Evolutionary conservation across 2,113 vertebrate species (phyloP).

Genomic region (Notothenia coriiceps): DNA sequence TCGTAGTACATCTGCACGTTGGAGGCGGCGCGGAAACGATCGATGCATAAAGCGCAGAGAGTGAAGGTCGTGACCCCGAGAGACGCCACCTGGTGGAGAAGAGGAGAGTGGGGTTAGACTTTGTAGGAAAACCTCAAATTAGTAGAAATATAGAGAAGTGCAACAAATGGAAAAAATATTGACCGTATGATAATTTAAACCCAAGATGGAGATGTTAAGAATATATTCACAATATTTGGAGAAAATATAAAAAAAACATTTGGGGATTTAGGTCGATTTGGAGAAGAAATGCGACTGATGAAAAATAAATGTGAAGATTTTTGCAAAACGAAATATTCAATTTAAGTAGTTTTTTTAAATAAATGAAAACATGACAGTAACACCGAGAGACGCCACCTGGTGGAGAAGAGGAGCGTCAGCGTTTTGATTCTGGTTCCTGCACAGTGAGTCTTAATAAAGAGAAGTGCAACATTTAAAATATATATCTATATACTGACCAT

Average conservation of each 20-base stretch:
- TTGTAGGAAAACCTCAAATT: background rate
- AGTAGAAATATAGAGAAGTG: background rate
- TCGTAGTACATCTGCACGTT: slow-evolving; percentile 98
- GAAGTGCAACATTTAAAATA: too few relatives aligned
- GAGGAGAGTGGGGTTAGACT: background rate
- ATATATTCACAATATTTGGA: background rate
- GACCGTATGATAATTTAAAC: background rate
- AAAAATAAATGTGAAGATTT: too few relatives aligned
- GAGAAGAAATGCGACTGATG: too few relatives aligned
- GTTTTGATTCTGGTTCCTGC: too few relatives aligned
- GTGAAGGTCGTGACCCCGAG: slow-evolving; percentile 97
- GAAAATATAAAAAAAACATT: background rate
- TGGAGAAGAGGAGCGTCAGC: too few relatives aligned
- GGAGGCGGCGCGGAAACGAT: slow-evolving; percentile 94
- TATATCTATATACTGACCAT: too few relatives aligned
- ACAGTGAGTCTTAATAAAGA: too few relatives aligned
- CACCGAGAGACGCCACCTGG: too few relatives aligned
- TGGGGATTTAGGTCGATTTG: too few relatives aligned
- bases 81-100: slow-evolving; percentile 89
- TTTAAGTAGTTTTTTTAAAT: too few relatives aligned
- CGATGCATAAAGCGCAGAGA: slow-evolving; percentile 95
- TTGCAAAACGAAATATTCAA: too few relatives aligned
- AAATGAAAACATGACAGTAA: too few relatives aligned
- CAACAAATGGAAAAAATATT: background rate
- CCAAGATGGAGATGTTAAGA: background rate